Base-by-base conservation (phyloP, 1,140 invertebrate species). In the Orius insidiosus region DNA sequence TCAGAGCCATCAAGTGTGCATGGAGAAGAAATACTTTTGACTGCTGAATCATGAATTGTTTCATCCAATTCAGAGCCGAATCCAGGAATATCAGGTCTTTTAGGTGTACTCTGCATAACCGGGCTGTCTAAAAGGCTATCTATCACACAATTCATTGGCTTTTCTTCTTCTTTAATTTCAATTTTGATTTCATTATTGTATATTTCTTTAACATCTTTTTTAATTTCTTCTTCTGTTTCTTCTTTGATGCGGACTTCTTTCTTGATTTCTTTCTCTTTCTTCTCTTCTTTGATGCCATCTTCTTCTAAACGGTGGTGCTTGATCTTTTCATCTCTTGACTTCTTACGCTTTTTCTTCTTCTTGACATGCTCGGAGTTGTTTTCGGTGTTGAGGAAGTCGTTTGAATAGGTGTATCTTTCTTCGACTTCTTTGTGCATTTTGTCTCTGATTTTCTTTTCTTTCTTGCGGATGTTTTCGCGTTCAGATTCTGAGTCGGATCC, bases 311-410 rank as follows among this genome's bases (percentile, higher is more conserved):
- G 69, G 55, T 73, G 72, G n/a, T 75, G 65, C 52, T 65, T 71
- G 44, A 75, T 73, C 53, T 74, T 71, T 47, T 85, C 80, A 54
- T 85, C 82, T 56, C 79, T 83, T 14, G 73, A 81, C 54, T 76
- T 80, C 56, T 85, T 85, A 41, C 82, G 73, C 55, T 85, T 85
- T 60, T 85, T 85, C 57, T 80, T 83, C 58, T 79, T 83, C 32
- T 67, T 62, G 0, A 66, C 62, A 0, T 57, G 51, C 36, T 57
- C 54, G 40, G 35, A 37, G 10, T 37, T 41, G 34, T 32, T 59
- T 24, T 56, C 52, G 18, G 55, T 46, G 49, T 60, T 53, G 50
- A 56, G 46, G 48, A 60, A 52, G 51, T 63, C 60, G 37, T 64
- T 60, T 36, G 60, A 61, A 54, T 77, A 74, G 45, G 74, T 74